phyloP scores from a whole-genome alignment of 2,113 vertebrate species.

The Malurus melanocephalus region DNA sequence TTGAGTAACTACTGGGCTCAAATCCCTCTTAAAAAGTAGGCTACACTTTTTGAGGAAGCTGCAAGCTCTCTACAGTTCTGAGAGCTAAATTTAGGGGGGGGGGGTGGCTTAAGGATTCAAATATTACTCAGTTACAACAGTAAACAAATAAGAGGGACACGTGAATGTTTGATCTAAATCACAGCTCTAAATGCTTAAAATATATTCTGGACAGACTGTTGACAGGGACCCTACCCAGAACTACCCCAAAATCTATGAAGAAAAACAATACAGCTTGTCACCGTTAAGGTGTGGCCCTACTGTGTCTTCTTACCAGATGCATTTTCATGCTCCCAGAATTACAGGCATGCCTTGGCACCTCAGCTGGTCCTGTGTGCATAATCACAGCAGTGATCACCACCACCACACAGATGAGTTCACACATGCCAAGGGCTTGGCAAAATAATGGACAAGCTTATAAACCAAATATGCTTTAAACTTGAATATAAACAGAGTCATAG shows the following conservation, averaged over 20 bases:
- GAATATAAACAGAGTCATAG: neutral
- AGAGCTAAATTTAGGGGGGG: neutral
- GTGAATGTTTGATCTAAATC: neutral
- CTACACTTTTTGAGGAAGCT: neutral
- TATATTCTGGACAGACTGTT: neutral
- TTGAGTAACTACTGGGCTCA: neutral
- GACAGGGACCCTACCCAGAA: neutral
- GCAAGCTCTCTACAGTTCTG: neutral
- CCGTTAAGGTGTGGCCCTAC: neutral
- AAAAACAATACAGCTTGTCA: neutral
- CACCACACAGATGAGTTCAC: neutral
- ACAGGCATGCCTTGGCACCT: neutral
- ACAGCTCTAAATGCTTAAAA: neutral
- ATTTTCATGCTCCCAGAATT: neutral
- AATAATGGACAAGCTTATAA: neutral
- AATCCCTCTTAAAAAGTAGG: neutral
- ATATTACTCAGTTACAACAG: neutral
- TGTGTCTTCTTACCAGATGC: neutral
- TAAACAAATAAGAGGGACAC: neutral
- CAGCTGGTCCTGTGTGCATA: neutral
- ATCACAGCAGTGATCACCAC: neutral
- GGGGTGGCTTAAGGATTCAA: neutral
- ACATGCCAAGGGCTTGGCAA: neutral
- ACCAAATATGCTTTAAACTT: neutral
- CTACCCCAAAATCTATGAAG: neutral